Evolutionary conservation across 2,888 invertebrate species (phyloP), one percentile per base, ranked within the genome.

Genomic region (Oscheius onirici): DNA sequence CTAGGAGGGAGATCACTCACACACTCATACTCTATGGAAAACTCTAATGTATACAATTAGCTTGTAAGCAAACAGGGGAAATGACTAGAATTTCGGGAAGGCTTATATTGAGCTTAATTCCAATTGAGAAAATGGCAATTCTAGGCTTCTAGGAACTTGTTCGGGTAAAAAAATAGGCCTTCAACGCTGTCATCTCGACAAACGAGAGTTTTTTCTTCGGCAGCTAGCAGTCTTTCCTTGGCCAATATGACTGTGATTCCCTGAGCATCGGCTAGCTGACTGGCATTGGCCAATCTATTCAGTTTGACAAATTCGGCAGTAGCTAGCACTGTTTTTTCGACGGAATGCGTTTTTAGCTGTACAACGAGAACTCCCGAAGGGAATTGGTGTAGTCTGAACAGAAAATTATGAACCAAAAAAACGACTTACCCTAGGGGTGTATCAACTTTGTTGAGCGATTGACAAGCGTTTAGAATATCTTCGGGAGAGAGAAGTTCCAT

Each of bases 131-230:
- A 58, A 41, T 20, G 10, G 41, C 41, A 20, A 24, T 26, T 28
- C 55, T 55, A 41, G 40, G 28, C 41, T n/a, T 69, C 58, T 61
- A 82, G 41, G 54, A 97, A 94, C 72, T 92, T 89, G 90, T 99
- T 99, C 0, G 94, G 93, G 90, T 94, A 99, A 89, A 97, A 99
- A 72, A 93, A 91, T 49, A 99, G 90, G 10, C 97, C 97, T 90
- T 97, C 95, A 70, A 96, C 93, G 0, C 94, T 93, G 88, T 97
- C 97, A 89, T 99, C 99, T 70, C 97, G 91, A 87, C 97, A 97
- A 2, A 94, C 92, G 84, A 92, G 91, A 0, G 95, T 97, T 81
- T 91, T 90, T 75, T 92, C 92, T 89, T 99, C 99, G 0, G 95
- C 92, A 3, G 93, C 92, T 72, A 93, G 90, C 41, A 99, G 90